A percentile compares a stretch with the other conserved stretches of the same genome.
phyloP scores from a whole-genome alignment of 2,113 vertebrate species.

The Laticauda colubrina region DNA sequence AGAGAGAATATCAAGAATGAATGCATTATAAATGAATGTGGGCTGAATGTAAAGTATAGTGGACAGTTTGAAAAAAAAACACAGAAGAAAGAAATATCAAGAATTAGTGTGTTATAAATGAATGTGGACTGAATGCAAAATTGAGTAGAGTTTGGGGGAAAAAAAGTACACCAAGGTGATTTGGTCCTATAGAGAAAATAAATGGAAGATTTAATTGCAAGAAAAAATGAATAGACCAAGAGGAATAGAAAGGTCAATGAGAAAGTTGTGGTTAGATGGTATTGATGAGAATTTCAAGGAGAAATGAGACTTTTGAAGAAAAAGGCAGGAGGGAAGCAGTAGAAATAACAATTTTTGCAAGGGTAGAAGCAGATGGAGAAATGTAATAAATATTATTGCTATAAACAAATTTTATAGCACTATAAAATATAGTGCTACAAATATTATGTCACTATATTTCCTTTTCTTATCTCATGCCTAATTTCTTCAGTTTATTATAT shows the following conservation, averaged over 20 bases:
- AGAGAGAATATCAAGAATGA: not conserved
- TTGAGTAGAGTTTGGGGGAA: not conserved
- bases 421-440: too few relatives aligned
- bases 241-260: not conserved
- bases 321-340: not conserved
- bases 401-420: not conserved
- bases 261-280: not conserved
- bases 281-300: not conserved
- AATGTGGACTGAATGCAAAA: not conserved
- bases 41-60: not conserved
- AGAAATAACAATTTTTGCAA: not conserved
- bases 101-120: not conserved
- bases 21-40: not conserved
- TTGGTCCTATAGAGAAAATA: not conserved
- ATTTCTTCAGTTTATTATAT: not conserved
- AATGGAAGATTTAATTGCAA: not conserved
- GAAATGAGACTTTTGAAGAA: not conserved
- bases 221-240: not conserved
- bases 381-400: not conserved
- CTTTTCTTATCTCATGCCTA: not conserved
- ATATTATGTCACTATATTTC: not conserved
- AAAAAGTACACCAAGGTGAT: not conserved
- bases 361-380: not conserved
- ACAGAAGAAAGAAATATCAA: not conserved
- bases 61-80: not conserved